Conservation (phyloP, 2,888 invertebrate genomes). For the Dicyrtomina minuta region DNA sequence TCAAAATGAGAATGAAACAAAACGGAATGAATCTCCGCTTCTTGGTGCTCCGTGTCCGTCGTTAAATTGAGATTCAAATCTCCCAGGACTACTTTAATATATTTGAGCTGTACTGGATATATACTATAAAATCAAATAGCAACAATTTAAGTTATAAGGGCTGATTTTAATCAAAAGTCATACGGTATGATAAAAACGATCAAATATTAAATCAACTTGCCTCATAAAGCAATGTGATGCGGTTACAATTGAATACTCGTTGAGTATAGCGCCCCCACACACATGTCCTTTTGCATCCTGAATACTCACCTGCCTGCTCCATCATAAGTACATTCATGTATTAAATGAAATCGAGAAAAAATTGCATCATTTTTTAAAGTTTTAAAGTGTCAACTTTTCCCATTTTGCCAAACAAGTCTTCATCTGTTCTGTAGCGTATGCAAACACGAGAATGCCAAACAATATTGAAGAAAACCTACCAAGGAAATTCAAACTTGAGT, state of each 20-base stretch:
- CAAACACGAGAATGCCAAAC: neutral
- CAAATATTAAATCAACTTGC: slow-evolving; percentile 1
- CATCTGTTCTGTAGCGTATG: too few relatives aligned
- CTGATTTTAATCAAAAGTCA: too few relatives aligned
- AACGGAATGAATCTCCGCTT: slow-evolving; percentile 54
- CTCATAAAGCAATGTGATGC: slow-evolving; percentile 54
- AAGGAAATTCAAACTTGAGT: slow-evolving; percentile 56
- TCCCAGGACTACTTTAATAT: slow-evolving; percentile 52
- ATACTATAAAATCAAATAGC: slow-evolving; percentile 34
- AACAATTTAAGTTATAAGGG: neutral
- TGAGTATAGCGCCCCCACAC: slow-evolving; percentile 57
- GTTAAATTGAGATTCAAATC: slow-evolving; percentile 55
- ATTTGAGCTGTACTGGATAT: slow-evolving; percentile 42
- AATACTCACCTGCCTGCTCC: slow-evolving; percentile 55
- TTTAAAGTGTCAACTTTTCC: too few relatives aligned
- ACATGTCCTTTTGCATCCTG: slow-evolving; percentile 56
- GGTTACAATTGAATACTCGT: slow-evolving; percentile 55
- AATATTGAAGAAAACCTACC: slow-evolving; percentile 43
- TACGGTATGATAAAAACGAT: too few relatives aligned
- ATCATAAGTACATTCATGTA: neutral
- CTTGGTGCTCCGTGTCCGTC: slow-evolving; percentile 48
- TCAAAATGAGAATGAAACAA: slow-evolving; percentile 57
- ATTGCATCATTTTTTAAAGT: neutral
- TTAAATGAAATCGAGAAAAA: neutral
- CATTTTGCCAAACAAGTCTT: too few relatives aligned